phyloP scores from a whole-genome alignment of 2,113 vertebrate species.

The Syrrhaptes paradoxus region DNA sequence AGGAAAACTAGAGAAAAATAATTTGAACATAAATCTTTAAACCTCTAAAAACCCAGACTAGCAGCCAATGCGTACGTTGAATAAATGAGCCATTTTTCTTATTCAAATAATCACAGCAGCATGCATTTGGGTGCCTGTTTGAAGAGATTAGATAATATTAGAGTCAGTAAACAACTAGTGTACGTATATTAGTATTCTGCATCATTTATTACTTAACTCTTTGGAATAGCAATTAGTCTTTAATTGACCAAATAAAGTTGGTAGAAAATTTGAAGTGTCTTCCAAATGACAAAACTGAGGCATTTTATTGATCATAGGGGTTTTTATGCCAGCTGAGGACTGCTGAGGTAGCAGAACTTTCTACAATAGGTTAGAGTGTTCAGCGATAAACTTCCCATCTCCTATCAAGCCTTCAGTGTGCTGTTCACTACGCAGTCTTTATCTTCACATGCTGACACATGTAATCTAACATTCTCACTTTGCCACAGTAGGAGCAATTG shows the following conservation, averaged over 20 bases:
- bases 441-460: slow-evolving; percentile 75
- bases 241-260: slow-evolving; percentile 46
- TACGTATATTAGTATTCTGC: neutral
- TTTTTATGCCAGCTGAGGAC: slow-evolving; percentile 58
- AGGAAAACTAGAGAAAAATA: slow-evolving; percentile 32
- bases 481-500: slow-evolving; percentile 69
- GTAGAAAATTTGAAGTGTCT: slow-evolving; percentile 3
- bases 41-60: slow-evolving; percentile 17
- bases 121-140: slow-evolving; percentile 18
- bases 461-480: slow-evolving; percentile 78
- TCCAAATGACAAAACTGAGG: slow-evolving; percentile 57
- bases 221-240: slow-evolving; percentile 57
- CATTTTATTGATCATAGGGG: slow-evolving; percentile 64
- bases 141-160: slow-evolving; percentile 25
- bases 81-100: slow-evolving; percentile 70
- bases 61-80: slow-evolving; percentile 6
- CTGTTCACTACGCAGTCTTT: slow-evolving; percentile 65
- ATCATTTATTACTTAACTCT: slow-evolving; percentile 51
- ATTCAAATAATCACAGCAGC: slow-evolving; percentile 58
- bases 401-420: slow-evolving; percentile 52
- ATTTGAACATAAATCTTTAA: slow-evolving; percentile 72
- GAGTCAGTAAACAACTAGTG: slow-evolving; percentile 26
- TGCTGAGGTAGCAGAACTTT: slow-evolving; percentile 70
- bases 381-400: slow-evolving; percentile 58
- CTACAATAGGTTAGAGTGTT: slow-evolving; percentile 25